Evolutionary conservation across 2,888 invertebrate species (phyloP), one percentile per base, ranked within the genome.

Genomic region (Orchesellides sinensis): DNA sequence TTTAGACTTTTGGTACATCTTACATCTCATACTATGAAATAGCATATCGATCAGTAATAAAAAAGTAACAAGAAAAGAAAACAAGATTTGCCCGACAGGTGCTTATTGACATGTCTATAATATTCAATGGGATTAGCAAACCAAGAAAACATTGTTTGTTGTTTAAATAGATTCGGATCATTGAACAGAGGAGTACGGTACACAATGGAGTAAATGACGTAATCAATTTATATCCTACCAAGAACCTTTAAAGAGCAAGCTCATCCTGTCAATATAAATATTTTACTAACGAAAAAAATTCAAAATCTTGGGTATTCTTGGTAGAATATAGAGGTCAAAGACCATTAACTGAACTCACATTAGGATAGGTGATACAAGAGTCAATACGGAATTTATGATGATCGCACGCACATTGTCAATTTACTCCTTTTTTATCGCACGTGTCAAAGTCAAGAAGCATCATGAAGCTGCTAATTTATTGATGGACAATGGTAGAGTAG

Each of bases 381-480:
- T 6, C 32, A 10, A 61, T 23, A 23, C 17, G 3, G 1, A 47
- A 2, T 25, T 25, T 19, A n/a, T 47, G 25, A 4, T 25, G 61
- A 17, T 19, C 25, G 12, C 68, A 68, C 68, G 68, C 68, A 68
- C n/a, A 49, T 29, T 17, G n/a, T 68, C 68, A 49, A 68, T 68
- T 68, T 68, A 25, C 12, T n/a, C n/a, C 19, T n/a, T 63, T 63
- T 45, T 45, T 25, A 68, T 25, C 5, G 47, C 49, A 49, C 68
- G 68, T 68, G 68, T 68, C 68, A 68, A 65, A 25, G 1, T 27
- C n/a, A n/a, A 54, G 21, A 23, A 10, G 14, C 12, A 54, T 25
- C 5, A 54, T 54, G 25, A 21, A 23, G 23, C 21, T 54, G 19
- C 14, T 54, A 47, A n/a, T 12, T n/a, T n/a, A n/a, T n/a, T n/a